Evolutionary conservation across 2,113 vertebrate genomes (phyloP), one percentile per base, ranked within the genome.

Genomic region (Phaetusa simplex): DNA sequence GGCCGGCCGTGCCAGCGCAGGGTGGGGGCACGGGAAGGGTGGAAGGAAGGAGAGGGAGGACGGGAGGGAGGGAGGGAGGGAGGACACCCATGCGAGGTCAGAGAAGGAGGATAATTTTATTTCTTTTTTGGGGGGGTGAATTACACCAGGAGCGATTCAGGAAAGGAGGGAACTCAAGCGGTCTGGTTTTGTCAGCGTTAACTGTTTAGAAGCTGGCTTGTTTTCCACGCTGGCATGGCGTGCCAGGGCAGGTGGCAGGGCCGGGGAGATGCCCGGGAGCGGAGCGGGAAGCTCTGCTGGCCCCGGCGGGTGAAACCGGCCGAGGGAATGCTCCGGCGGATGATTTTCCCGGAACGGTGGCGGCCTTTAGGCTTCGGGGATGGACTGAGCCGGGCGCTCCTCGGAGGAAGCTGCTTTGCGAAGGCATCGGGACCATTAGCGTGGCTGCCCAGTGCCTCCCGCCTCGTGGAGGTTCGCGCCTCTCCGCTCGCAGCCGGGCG

Each of bases 181-280:
- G 74, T 27, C 53, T 71, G 86, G 69, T 71, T 93, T 88, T 95
- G 92, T 83, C 81, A 19, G 93, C 47, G 2, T 97, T 98, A 98
- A 97, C 97, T 14, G 71, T 96, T 97, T 96, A 95, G 74, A 88
- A 96, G 88, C 97, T 84, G 90, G 86, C 74, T 81, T 19, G 59
- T 52, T 91, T 47, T 61, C 16, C 70, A 53, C 0, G 4, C 50
- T 91, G 93, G 87, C 80, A 89, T 6, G 1, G 59, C 1, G 4
- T 83, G 79, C 76, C 76, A 52, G 7, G 77, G 84, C 19, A 15
- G 73, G 81, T 6, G 27, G 12, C 24, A 2, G 18, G 36, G 84
- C 82, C 0, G 45, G 50, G 93, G 52, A 32, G 55, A 67, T 85
- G 73, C 82, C 94, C 7, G 1, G 69, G 45, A 67, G 78, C 1